Evolutionary conservation across 2,797 vertebrate species (phyloP), one percentile per base, ranked within the genome.

Genomic region (Smutsia temminckii): DNA sequence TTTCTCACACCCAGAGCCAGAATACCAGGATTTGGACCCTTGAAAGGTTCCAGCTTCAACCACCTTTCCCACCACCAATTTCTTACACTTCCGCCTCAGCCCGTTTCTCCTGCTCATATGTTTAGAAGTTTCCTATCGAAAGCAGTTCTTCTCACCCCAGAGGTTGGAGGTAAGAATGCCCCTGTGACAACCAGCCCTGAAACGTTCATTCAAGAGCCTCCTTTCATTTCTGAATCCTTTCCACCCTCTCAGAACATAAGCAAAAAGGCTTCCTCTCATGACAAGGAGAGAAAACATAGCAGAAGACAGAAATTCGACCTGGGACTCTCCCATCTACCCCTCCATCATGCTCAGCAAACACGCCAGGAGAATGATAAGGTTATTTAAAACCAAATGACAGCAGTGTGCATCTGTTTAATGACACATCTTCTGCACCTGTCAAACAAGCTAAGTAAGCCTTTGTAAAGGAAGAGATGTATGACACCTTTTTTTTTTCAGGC

Each of bases 321-420:
- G 49, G 40, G 42, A 5, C 1, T 3, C 3, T 13, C 66, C 4
- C 37, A 8, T 0, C 63, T 66, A 37, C 84, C 79, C n/a, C 77
- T 79, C 69, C 83, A 1, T 5, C 25, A 9, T 21, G 69, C 81
- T 11, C 23, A 17, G 83, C 59, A 86, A 57, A 51, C 32, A 29
- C 27, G 0, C n/a, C 0, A 1, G 37, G 29, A 63, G 89, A 77
- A 3, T 20, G 84, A 61, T 49, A 21, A 66, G 81, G 46, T 94
- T 94, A 59, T 96, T 97, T 97, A 93, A 97, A 89, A 34, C 80
- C 68, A 5, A 51, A 46, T 23, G 17, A 89, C 96, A 94, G 85
- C 93, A 83, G 68, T 7, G 72, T 40, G 81, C 96, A 89, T 93
- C 96, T 97, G 96, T 97, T 97, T 96, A 94, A 78, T 84, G 93